Evolutionary conservation across 2,888 invertebrate species (phyloP), one percentile per base, ranked within the genome.

Genomic region (Cheilosia variabilis): DNA sequence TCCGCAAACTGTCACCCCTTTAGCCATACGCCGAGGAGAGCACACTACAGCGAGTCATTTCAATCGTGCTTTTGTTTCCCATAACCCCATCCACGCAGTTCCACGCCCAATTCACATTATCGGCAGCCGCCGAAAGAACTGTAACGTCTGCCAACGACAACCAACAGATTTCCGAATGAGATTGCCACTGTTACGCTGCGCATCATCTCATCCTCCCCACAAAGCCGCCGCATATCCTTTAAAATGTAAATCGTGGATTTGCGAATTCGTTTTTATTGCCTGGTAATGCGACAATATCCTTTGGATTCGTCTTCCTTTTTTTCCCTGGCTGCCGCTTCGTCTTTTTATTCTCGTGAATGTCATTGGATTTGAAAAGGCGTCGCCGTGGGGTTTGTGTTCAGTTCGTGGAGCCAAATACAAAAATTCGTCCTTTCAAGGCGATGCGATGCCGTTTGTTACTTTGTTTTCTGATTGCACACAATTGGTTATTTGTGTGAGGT

Each of bases 251-350:
- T 86, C 86, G 86, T 68, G 86, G 86, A 86, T 86, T 86, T 86
- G 86, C 76, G 86, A 86, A 86, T 86, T 81, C 86, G 76, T 86
- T 86, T 86, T 81, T 86, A 86, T 86, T 81, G 86, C 86, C 86
- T 86, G 86, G 86, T 86, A 86, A 86, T 86, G 86, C 86, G 86
- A 86, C 86, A 86, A 86, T 86, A 86, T 86, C 86, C 86, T 81
- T 86, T 76, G 69, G 84, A 84, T 76, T 52, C 31, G 10, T 22
- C 47, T 47, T 41, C 57, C 34, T 13, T 68, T 78, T 60, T 73
- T 66, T 68, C 37, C 53, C 45, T 69, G 45, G 31, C 52, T n/a
- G 24, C 19, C 15, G 19, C 45, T n/a, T 34, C 45, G 19, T 62
- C 37, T 15, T 43, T 58, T 65, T 53, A 10, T 65, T 62, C 34